A percentile compares a stretch with the other conserved stretches of the same genome.
Evolutionary conservation across 2,888 invertebrate genomes (phyloP).

Genomic region (Oxystoma pomonae): DNA sequence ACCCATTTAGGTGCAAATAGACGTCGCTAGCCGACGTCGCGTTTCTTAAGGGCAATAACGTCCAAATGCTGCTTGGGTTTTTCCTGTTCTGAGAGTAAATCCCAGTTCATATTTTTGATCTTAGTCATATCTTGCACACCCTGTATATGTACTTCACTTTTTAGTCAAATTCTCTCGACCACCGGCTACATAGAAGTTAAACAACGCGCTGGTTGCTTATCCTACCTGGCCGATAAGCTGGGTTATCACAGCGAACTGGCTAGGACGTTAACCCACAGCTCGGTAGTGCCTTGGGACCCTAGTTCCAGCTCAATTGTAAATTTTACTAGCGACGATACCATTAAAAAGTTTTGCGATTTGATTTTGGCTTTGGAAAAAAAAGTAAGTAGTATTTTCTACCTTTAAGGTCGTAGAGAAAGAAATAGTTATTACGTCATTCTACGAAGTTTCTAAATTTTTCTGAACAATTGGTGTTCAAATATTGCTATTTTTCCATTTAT

Average conservation of each 20-base stretch:
- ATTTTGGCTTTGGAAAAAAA: slow-evolving; percentile 49
- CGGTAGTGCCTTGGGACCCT: slow-evolving; percentile 64
- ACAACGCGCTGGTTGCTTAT: slow-evolving; percentile 83
- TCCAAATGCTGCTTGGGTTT: too few relatives aligned
- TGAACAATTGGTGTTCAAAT: too few relatives aligned
- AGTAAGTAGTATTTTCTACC: not conserved
- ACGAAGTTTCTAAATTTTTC: too few relatives aligned
- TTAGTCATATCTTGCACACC: too few relatives aligned
- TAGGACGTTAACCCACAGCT: slow-evolving; percentile 73
- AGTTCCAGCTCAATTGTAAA: slow-evolving; percentile 64
- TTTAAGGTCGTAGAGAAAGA: too few relatives aligned
- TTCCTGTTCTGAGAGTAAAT: too few relatives aligned
- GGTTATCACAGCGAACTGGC: slow-evolving; percentile 76
- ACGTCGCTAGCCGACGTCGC: too few relatives aligned
- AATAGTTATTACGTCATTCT: too few relatives aligned
- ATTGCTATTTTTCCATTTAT: too few relatives aligned
- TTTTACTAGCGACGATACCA: slow-evolving; percentile 69
- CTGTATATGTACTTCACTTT: slow-evolving; percentile 30
- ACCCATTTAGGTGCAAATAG: too few relatives aligned
- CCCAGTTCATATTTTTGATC: too few relatives aligned
- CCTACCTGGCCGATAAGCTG: slow-evolving; percentile 80
- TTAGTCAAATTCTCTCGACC: slow-evolving; percentile 61
- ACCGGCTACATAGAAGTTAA: slow-evolving; percentile 78
- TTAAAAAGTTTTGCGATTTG: slow-evolving; percentile 66
- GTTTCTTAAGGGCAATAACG: too few relatives aligned